Conservation (phyloP, 2,888 invertebrate genomes). For the Adineta ricciae region DNA sequence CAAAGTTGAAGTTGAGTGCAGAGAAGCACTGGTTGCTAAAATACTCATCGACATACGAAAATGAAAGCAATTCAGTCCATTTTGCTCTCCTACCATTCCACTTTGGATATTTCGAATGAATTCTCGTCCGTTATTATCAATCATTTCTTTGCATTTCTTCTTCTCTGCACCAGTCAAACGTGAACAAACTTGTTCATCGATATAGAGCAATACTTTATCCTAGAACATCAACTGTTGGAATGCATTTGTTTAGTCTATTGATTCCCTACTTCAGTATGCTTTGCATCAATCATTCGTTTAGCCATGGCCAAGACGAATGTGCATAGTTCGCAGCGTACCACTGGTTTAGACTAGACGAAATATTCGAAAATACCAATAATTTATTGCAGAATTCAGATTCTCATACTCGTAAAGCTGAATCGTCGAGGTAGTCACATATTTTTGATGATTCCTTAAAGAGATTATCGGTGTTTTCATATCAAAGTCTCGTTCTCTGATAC, state of each 20-base stretch:
- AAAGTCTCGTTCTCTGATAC: neutral
- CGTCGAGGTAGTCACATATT: neutral
- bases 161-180: neutral
- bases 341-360: neutral
- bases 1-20: neutral
- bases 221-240: neutral
- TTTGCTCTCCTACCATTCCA: neutral
- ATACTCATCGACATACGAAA: neutral
- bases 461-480: neutral
- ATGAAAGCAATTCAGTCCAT: too few relatives aligned
- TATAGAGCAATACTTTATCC: slow-evolving; percentile 22
- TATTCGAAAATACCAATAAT: neutral
- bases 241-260: neutral
- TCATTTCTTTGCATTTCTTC: neutral
- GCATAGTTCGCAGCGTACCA: slow-evolving; percentile 30
- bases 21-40: neutral
- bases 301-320: slow-evolving; percentile 29
- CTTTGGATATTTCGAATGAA: neutral
- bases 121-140: neutral
- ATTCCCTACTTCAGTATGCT: neutral
- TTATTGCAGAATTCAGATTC: neutral
- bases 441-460: neutral
- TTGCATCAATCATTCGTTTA: slow-evolving; percentile 21
- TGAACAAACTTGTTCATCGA: slow-evolving; percentile 27
- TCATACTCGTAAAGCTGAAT: too few relatives aligned